Conservation (phyloP, 2,888 invertebrate species). For the Leucophenga montana region DNA sequence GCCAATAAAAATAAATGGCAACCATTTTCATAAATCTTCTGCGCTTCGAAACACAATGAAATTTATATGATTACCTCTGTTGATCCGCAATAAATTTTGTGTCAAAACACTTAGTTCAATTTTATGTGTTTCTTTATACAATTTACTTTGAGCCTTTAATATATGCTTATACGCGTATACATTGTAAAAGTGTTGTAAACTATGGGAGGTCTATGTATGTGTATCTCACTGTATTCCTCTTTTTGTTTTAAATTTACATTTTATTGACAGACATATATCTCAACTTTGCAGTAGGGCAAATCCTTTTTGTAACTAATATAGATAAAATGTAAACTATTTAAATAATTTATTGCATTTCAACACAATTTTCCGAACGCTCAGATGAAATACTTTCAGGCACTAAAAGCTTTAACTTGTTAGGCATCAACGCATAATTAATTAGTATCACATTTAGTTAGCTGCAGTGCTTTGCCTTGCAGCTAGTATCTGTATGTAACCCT, state of each 20-base stretch:
- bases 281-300: neutral
- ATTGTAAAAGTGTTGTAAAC: neutral
- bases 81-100: conserved; percentile 17
- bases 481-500: no score
- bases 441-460: conserved; percentile 3
- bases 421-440: conserved; percentile 23
- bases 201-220: no score
- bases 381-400: neutral
- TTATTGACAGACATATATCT: no score
- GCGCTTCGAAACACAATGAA: conserved; percentile 5
- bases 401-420: conserved; percentile 24
- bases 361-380: no score
- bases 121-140: neutral
- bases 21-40: conserved; percentile 23
- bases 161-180: neutral
- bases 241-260: neutral
- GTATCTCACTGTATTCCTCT: neutral
- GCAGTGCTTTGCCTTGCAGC: no score
- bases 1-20: conserved; percentile 24
- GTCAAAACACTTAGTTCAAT: conserved; percentile 12
- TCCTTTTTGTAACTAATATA: neutral
- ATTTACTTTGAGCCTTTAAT: no score
- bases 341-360: no score
- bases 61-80: conserved; percentile 17
- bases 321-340: neutral